These are phyloP conservation scores for Phaedon cochleariae DNA, from an alignment of 2,888 invertebrate genomes.

Conservation along the genomic window DNA sequence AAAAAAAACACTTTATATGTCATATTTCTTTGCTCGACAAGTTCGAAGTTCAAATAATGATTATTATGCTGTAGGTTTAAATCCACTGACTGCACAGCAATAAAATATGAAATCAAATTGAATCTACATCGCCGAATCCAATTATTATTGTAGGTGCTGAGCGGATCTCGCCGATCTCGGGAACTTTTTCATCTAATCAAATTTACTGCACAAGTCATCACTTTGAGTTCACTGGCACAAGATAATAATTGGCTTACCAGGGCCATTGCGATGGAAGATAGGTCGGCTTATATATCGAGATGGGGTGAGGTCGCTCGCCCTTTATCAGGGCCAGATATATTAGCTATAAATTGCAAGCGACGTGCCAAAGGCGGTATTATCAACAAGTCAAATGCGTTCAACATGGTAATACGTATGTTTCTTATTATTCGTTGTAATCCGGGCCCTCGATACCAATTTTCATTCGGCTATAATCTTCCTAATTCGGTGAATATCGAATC, in stretches of 20 bases:
- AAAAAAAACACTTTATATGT: too few relatives aligned
- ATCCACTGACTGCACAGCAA: too few relatives aligned
- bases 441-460: constrained; percentile 6
- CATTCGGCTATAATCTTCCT: constrained; percentile 11
- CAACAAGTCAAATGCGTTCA: constrained; percentile 42
- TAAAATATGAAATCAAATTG: too few relatives aligned
- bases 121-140: too few relatives aligned
- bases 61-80: too few relatives aligned
- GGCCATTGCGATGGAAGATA: constrained; percentile 45
- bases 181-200: constrained; percentile 10
- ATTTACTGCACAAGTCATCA: constrained; percentile 37
- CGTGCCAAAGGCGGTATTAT: constrained; percentile 40
- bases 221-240: too few relatives aligned
- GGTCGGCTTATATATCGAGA: constrained; percentile 41
- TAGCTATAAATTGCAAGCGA: constrained; percentile 55
- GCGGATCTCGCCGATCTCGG: not conserved
- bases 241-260: constrained; percentile 48
- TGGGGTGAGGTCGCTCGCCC: constrained; percentile 31
- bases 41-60: too few relatives aligned
- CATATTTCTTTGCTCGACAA: too few relatives aligned
- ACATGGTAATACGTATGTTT: constrained; percentile 36
- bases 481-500: constrained; percentile 13
- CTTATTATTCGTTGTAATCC: constrained; percentile 32
- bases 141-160: too few relatives aligned
- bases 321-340: constrained; percentile 48